Evolutionary conservation across 2,888 invertebrate species (phyloP).

Genomic region (Dicyrtomina minuta): DNA sequence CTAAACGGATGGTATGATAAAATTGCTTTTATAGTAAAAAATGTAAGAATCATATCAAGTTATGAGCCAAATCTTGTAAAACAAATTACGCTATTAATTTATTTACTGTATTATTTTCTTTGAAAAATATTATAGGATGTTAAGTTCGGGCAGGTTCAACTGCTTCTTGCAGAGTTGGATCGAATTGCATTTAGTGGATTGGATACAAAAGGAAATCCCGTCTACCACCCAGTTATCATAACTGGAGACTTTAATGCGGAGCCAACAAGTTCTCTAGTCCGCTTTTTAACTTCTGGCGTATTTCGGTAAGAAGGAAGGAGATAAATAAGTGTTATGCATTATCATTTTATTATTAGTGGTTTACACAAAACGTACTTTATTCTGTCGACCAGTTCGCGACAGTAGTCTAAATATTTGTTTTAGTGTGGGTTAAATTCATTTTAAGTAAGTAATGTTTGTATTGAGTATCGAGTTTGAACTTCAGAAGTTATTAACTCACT

Average conservation of each 20-base stretch:
- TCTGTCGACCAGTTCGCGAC: no score
- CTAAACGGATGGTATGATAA: conserved; percentile 63
- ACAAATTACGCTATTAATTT: background rate
- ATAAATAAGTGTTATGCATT: no score
- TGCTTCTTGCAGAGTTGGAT: conserved; percentile 82
- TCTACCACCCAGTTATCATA: conserved; percentile 76
- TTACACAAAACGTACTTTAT: no score
- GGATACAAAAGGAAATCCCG: conserved; percentile 55
- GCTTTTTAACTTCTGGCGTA: conserved; percentile 67
- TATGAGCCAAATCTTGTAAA: background rate
- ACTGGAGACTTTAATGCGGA: conserved; percentile 91
- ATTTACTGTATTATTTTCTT: background rate
- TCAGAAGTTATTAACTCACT: no score
- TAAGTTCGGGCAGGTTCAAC: conserved; percentile 80
- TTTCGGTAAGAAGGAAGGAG: conserved; percentile 59
- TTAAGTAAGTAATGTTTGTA: no score
- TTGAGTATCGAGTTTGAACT: no score
- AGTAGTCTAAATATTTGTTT: no score
- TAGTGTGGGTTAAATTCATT: no score
- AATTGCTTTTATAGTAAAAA: no score
- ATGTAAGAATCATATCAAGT: no score
- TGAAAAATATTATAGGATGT: conserved; percentile 65
- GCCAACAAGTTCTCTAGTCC: conserved; percentile 71
- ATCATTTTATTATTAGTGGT: no score
- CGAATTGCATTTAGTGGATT: conserved; percentile 65